Base-by-base conservation (phyloP, 2,888 invertebrate genomes). In the Drosophila sordidula region DNA sequence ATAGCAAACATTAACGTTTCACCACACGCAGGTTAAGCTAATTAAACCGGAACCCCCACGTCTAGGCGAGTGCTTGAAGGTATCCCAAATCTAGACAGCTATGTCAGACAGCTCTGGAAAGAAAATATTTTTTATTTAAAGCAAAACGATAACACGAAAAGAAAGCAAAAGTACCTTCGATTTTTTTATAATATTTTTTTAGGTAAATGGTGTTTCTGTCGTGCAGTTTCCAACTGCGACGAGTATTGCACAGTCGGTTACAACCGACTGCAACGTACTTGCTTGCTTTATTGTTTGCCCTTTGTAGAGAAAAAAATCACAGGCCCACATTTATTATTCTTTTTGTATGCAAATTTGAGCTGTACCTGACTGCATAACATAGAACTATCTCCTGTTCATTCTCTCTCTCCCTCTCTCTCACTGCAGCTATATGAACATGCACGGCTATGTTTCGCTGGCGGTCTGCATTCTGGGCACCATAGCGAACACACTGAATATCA, bases 401-500 rank as follows among this genome's bases (percentile, higher is more conserved):
- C 4, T 16, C 6, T n/a, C 36, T 11, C 0, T 26, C 34, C 26
- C 11, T 11, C 26, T 6, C 0, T 52, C 14, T n/a, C 6, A 1
- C 26, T 45, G 92, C 78, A 94, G 94, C 61, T 97, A 97, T 93
- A 94, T 94, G 66, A 93, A 94, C 18, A 91, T 96, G 59, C 98
- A 98, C 90, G 98, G 98, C 39, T 97, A 96, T 92, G 94, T 96
- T 56, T 97, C 97, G 68, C 93, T 98, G 39, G 93, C 96, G 55
- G 97, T 98, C 71, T 98, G 98, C 92, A 93, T 97, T 56, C 96
- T 98, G 90, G 98, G 98, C 50, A 96, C 97, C 41, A 94, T 98
- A 41, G 97, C 98, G 63, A 98, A 98, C 92, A 94, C 96, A n/a
- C 94, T 98, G 86, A 98, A 98, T 92, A 96, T 98, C 71, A 95